A percentile compares a stretch with the other conserved stretches of the same genome.
Evolutionary conservation across 1,140 invertebrate species (phyloP).

Genomic region (Pantala flavescens): DNA sequence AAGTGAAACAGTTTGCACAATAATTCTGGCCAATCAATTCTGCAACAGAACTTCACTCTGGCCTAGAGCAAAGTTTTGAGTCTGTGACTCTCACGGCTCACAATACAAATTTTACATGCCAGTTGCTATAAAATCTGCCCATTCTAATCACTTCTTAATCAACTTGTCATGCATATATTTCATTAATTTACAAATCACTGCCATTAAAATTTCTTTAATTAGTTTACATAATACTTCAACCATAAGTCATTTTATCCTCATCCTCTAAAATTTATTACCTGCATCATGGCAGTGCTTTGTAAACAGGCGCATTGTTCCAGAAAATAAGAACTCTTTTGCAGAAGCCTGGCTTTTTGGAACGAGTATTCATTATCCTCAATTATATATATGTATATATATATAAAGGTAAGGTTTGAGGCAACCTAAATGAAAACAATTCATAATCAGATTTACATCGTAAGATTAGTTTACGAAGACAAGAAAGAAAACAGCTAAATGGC

Average conservation of each 20-base stretch:
- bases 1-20: neutral
- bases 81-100: neutral
- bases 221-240: constrained; percentile 10
- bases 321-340: constrained; percentile 10
- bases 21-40: neutral
- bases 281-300: constrained; percentile 7
- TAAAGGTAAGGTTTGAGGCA: constrained; percentile 9
- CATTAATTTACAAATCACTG: constrained; percentile 10
- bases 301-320: constrained; percentile 7
- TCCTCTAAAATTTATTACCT: constrained; percentile 7
- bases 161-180: constrained; percentile 1
- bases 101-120: neutral
- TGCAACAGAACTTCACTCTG: neutral
- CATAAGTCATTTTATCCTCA: neutral
- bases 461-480: constrained; percentile 16
- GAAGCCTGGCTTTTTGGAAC: constrained; percentile 7
- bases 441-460: constrained; percentile 14
- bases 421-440: constrained; percentile 14
- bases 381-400: constrained; percentile 9
- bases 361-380: constrained; percentile 1
- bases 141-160: constrained; percentile 10
- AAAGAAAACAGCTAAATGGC: constrained; percentile 17
- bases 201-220: neutral
- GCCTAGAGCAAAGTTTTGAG: neutral
- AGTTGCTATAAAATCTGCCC: neutral